Base-by-base conservation (phyloP, 2,888 invertebrate genomes). In the Syritta pipiens region DNA sequence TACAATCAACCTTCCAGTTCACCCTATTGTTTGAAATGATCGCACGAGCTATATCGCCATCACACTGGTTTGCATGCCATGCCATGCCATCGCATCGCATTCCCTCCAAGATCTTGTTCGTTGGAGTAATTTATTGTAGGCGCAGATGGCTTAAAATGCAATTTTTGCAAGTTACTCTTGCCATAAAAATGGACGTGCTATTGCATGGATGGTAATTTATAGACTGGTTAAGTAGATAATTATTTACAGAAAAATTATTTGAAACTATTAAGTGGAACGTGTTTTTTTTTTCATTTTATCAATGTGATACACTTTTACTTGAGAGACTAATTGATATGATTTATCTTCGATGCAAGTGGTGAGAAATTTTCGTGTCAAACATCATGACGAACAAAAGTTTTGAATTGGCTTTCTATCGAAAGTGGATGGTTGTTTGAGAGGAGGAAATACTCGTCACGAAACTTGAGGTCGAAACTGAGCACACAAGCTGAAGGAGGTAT, bases 1-100 rank as follows among this genome's bases (percentile, higher is more conserved):
- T 48, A 60, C 48, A 65, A 65, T 71, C 51, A 57, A 51, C 40
- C 51, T 3, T 7, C 53, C 71, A 63, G 28, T 59, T 72, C 19
- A 20, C 10, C 40, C 72, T 65, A 74, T 79, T 79, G 72, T 72
- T 72, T 55, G 10, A 46, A 51, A 60, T 60, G 48, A 62, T 74
- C 67, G 62, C 79, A 79, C 72, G 72, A 67, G 55, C 53, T 60
- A 57, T 35, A 14, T 32, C 28, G 44, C 20, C 26, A 9, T 12
- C 6, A 6, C 24, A 26, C 17, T 26, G 24, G 17, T 24, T 53
- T 30, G 4, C 17, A 22, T 22, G 12, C 5, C 32, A 22, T 42
- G 40, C n/a, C n/a, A 62, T 62, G 48, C 6, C 10, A 32, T 40
- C n/a, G n/a, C n/a, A n/a, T n/a, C n/a, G n/a, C n/a, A n/a, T n/a